Base-by-base conservation (phyloP, 2,113 vertebrate species). In the Oryzias woworae region DNA sequence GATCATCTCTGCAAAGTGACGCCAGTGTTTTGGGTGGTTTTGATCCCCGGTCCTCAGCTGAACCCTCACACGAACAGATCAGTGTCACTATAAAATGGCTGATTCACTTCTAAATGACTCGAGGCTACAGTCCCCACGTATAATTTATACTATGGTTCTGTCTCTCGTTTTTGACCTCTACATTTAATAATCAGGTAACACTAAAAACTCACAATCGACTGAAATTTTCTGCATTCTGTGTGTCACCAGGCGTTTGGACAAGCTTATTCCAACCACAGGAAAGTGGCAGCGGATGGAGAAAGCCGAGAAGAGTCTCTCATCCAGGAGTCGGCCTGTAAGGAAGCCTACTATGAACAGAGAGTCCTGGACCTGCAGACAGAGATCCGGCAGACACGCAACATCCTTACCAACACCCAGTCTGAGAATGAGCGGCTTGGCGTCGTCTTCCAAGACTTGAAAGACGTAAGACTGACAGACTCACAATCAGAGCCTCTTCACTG, bases 231-330 rank as follows among this genome's bases (percentile, higher is more conserved):
- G 51, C 52, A 7, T 58, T 56, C 10, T 5, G 7, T 64, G 12
- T 48, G 1, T 82, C 45, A 70, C 54, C 67, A 99, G 97, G 97
- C 97, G 15, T 99, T 98, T 75, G 97, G 97, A 73, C 97, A 99
- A 82, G 97, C 95, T 6, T 93, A 98, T 85, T 96, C 93, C 42
- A 98, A 98, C 90, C 97, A 99, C 84, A 97, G 94, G 88, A 98
- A 98, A 82, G 97, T 98, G 71, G 96, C 96, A 0, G 97, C 96
- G 2, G 97, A 97, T 8, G 97, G 97, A 8, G 97, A 99, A 88
- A 98, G 95, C 85, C 94, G 97, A 10, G 97, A 99, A 71, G 97
- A 99, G 86, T 96, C 95, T 55, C 93, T 99, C 43, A 96, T 99
- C 85, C 94, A 96, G 89, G 97, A 99, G 86, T 99, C 97, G 0